Percentiles rank a stretch among this genome's conserved stretches.
These are phyloP conservation scores for Hymenochirus boettgeri DNA, from an alignment of 2,113 vertebrate genomes.

Conservation along the genomic window DNA sequence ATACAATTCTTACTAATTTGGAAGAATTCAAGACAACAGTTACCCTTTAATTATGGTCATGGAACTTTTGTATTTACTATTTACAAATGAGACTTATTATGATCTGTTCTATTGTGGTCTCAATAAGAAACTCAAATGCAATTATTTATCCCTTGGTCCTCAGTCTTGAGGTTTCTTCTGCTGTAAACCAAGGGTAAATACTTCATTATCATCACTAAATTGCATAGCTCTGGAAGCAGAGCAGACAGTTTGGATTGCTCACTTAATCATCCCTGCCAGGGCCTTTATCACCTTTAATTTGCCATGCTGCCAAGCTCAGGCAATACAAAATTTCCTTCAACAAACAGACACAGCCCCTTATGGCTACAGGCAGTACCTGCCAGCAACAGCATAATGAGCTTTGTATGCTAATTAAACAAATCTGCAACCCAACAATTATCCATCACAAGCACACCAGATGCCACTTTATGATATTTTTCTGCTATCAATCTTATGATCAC, in stretches of 20 bases:
- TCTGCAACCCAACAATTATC: slow-evolving; percentile 14
- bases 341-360: slow-evolving; percentile 11
- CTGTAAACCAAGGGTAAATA: too few relatives aligned
- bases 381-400: slow-evolving; percentile 15
- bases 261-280: slow-evolving; percentile 8
- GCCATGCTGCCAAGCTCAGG: slow-evolving; percentile 18
- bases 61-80: too few relatives aligned
- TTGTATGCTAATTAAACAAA: slow-evolving; percentile 22
- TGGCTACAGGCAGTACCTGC: slow-evolving; percentile 4
- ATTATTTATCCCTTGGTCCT: too few relatives aligned
- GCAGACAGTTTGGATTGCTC: not conserved
- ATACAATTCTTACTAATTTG: too few relatives aligned
- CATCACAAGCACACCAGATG: slow-evolving; percentile 27
- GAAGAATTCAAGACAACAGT: too few relatives aligned
- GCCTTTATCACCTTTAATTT: slow-evolving; percentile 12
- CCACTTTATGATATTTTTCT: slow-evolving; percentile 18
- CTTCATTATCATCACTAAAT: too few relatives aligned
- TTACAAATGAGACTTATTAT: too few relatives aligned
- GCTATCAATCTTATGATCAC: slow-evolving; percentile 12
- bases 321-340: slow-evolving; percentile 2
- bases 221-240: not conserved
- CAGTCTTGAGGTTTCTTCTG: too few relatives aligned
- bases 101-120: too few relatives aligned
- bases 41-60: too few relatives aligned
- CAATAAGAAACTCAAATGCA: too few relatives aligned